A percentile compares a stretch with the other conserved stretches of the same genome.
These are phyloP conservation scores for Cyphomyrus plagiostoma DNA, from an alignment of 2,113 vertebrate species.

Conservation along the genomic window DNA sequence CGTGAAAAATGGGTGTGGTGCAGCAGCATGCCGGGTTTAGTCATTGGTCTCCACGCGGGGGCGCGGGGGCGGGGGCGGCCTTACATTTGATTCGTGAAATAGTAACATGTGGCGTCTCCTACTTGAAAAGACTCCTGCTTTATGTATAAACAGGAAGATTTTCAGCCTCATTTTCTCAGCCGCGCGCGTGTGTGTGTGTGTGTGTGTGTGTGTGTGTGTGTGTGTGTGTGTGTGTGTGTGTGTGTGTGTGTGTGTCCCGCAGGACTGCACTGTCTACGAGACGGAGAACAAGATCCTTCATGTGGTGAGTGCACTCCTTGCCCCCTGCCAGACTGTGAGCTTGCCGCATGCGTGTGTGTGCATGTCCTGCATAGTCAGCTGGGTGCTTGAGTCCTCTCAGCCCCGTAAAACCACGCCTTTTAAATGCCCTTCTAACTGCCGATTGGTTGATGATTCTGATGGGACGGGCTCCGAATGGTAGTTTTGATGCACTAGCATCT, in stretches of 20 bases:
- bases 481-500: neutral
- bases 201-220: neutral
- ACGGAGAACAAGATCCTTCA: slow-evolving; percentile 88
- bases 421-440: neutral
- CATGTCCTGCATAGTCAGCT: neutral
- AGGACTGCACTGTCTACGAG: slow-evolving; percentile 87
- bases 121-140: neutral
- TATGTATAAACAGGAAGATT: neutral
- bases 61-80: no score
- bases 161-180: neutral
- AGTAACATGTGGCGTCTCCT: neutral
- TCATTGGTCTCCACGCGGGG: neutral
- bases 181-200: no score
- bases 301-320: slow-evolving; percentile 68
- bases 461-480: neutral
- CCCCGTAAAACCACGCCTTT: neutral
- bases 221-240: neutral
- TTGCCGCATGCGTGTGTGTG: neutral
- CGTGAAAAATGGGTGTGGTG: neutral
- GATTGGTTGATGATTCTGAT: neutral
- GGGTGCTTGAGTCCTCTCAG: neutral
- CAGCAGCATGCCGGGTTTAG: neutral
- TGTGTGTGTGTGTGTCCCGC: neutral
- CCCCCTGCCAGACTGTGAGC: neutral
- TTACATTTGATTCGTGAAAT: neutral